Evolutionary conservation across 2,113 vertebrate species (phyloP).

Genomic region (Promerops cafer): DNA sequence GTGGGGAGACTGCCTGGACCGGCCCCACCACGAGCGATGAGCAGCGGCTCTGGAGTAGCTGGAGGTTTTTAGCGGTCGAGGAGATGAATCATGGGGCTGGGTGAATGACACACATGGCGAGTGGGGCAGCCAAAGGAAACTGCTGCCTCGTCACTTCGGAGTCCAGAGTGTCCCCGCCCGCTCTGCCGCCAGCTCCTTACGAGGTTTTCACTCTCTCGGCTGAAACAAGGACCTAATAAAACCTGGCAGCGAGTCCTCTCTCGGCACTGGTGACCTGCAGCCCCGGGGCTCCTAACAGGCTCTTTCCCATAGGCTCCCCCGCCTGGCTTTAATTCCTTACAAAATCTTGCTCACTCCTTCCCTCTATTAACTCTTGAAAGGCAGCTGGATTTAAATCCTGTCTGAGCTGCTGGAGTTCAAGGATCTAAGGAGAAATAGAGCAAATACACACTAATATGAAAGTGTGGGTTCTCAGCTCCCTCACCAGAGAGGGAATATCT

Average conservation of each 20-base stretch:
- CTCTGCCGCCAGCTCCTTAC: not conserved
- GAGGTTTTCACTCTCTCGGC: not conserved
- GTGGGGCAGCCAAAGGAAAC: slow-evolving; percentile 13
- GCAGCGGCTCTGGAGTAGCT: not conserved
- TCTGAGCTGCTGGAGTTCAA: not conserved
- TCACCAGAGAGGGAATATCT: not conserved
- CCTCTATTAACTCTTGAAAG: slow-evolving; percentile 28
- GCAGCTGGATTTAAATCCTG: not conserved
- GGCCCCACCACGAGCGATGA: not conserved
- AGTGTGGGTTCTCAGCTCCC: not conserved
- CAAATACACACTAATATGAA: fast-evolving
- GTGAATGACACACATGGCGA: not conserved
- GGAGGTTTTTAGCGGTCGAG: not conserved
- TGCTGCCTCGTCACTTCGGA: not conserved
- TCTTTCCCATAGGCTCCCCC: not conserved
- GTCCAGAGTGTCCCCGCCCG: not conserved
- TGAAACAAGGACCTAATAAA: not conserved
- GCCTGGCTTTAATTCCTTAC: not conserved
- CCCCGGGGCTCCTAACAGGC: not conserved
- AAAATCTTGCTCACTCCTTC: not conserved
- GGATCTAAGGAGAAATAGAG: not conserved
- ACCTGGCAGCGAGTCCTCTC: not conserved
- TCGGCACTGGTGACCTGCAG: not conserved
- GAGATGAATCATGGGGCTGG: slow-evolving; percentile 27
- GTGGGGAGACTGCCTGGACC: not conserved